Evolutionary conservation across 1,140 invertebrate genomes (phyloP).

Genomic region (Trichonephila clavata): DNA sequence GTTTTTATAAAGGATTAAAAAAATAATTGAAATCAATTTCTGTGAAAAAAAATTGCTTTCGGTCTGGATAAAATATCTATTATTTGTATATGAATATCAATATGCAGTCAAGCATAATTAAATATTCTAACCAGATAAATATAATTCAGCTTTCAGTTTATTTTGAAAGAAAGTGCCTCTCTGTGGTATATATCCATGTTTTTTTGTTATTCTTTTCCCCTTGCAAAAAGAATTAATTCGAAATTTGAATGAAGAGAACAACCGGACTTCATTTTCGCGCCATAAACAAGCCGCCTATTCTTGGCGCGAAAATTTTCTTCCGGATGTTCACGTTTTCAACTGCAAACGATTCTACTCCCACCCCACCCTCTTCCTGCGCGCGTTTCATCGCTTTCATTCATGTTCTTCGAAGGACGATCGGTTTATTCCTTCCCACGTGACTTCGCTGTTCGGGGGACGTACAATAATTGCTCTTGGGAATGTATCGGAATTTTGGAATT

Average conservation of each 20-base stretch:
- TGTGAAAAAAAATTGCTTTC: too few relatives aligned
- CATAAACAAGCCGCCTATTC: conserved; percentile 24
- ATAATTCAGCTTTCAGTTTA: too few relatives aligned
- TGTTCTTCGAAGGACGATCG: conserved; percentile 46
- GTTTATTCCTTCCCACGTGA: conserved; percentile 58
- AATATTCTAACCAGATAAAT: too few relatives aligned
- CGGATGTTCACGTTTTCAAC: conserved; percentile 55
- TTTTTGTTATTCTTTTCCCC: neutral
- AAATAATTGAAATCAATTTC: too few relatives aligned
- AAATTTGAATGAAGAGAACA: neutral
- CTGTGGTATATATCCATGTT: neutral
- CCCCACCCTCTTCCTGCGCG: conserved; percentile 8
- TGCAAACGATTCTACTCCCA: neutral
- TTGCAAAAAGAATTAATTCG: neutral
- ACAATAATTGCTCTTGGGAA: neutral
- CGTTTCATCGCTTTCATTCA: conserved; percentile 58
- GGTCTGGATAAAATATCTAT: too few relatives aligned
- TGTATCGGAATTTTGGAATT: too few relatives aligned
- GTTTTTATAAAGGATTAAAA: too few relatives aligned
- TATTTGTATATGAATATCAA: too few relatives aligned
- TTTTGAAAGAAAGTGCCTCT: neutral
- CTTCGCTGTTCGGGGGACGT: conserved; percentile 14
- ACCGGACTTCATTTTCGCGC: conserved; percentile 18
- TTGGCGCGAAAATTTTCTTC: conserved; percentile 39
- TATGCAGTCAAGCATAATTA: too few relatives aligned